Base-by-base conservation (phyloP, 1,140 invertebrate genomes). In the Macrobrachium rosenbergii region DNA sequence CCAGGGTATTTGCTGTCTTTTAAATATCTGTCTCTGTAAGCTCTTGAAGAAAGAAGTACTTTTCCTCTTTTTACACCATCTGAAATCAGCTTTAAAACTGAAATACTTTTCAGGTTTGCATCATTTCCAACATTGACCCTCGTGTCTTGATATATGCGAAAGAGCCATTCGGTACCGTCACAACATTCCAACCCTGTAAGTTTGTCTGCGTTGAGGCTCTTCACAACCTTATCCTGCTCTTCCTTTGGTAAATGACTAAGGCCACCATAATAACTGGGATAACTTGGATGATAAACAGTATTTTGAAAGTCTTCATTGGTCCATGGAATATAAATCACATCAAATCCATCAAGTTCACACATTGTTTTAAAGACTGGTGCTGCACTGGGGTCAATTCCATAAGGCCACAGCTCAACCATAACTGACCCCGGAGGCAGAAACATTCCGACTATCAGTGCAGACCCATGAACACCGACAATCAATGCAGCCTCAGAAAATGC, bases 131-230 rank as follows among this genome's bases (percentile, higher is more conserved):
- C 21, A 23, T 72, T 52, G 58, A 62, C 82, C 23, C 2, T 60
- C 16, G 82, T 83, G 17, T 83, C 82, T 75, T 83, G 82, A 23
- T 83, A 83, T 75, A 83, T 75, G 28, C 82, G 28, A 76, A 75
- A 83, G 17, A 83, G 67, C 82, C 82, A 83, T 12, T 58, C 75
- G 5, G 69, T 19, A 45, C 75, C 60, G 60, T 83, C 82, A 83
- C 82, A 83, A 59, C 82, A 83, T 45, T 59, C 72, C 12, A 83
- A 19, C 60, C 19, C 59, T 16, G 58, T n/a, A 73, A 83, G n/a
- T n/a, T 60, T 62, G 17, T 37, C 45, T 58, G 59, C 58, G 60
- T 75, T 19, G 73, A 83, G 82, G 5, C 52, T n/a, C 67, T 28
- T 75, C 19, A 76, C 28, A 23, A 75, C 23, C 59, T 60, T 28